phyloP scores from a whole-genome alignment of 2,113 vertebrate genomes.

The Psittacara wagleri region DNA sequence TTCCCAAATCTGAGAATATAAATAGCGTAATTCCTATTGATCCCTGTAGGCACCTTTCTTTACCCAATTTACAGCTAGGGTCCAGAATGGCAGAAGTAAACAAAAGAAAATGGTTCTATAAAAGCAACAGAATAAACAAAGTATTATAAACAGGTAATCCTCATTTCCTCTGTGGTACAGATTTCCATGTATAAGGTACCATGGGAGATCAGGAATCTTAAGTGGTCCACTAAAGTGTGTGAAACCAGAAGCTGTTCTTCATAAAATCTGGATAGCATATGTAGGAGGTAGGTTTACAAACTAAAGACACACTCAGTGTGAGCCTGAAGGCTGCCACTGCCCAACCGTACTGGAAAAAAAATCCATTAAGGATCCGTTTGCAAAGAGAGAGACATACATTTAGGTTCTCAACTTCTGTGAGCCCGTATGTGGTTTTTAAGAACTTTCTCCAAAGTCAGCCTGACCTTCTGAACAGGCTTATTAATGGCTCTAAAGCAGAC shows the following conservation, averaged over 20 bases:
- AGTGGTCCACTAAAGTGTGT: background rate
- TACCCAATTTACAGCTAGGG: background rate
- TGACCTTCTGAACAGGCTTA: background rate
- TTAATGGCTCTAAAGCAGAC: background rate
- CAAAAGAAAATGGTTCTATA: background rate
- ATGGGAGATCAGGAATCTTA: background rate
- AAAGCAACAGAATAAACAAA: background rate
- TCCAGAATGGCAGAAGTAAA: background rate
- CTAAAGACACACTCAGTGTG: background rate
- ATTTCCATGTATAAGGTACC: background rate
- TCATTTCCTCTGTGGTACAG: background rate
- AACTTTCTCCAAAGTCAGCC: background rate
- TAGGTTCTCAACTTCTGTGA: background rate
- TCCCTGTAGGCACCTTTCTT: background rate
- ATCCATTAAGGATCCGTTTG: background rate
- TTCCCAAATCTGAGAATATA: background rate
- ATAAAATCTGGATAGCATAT: background rate
- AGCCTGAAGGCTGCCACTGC: background rate
- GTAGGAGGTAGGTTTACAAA: background rate
- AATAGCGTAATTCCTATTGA: constrained; percentile 2
- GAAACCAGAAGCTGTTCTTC: background rate
- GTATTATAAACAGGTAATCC: background rate
- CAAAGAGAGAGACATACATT: background rate
- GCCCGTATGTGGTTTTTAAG: background rate
- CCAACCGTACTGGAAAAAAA: background rate